A percentile compares a stretch with the other conserved stretches of the same genome.
These are phyloP conservation scores for Sebastes nivosus DNA, from an alignment of 2,797 vertebrate species.

Conservation along the genomic window DNA sequence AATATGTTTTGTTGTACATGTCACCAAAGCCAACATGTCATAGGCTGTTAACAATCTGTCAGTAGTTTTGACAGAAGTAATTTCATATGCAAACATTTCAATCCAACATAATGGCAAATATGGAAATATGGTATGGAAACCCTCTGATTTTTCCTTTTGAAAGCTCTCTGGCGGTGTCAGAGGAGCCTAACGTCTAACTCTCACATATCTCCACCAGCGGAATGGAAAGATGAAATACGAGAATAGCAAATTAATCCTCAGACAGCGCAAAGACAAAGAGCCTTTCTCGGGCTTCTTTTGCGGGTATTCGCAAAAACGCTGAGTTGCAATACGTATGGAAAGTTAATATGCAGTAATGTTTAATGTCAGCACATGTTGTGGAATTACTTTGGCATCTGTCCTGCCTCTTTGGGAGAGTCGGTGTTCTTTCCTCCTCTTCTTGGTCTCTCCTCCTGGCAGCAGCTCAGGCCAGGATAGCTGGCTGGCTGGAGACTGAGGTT, in stretches of 20 bases:
- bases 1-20: slow-evolving; percentile 4
- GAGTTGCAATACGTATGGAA: slow-evolving; percentile 87
- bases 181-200: slow-evolving; percentile 61
- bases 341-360: slow-evolving; percentile 85
- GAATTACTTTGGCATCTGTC: slow-evolving; percentile 86
- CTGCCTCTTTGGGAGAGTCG: slow-evolving; percentile 80
- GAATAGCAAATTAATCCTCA: slow-evolving; percentile 82
- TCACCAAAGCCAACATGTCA: slow-evolving; percentile 23
- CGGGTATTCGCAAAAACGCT: slow-evolving; percentile 76
- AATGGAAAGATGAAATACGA: slow-evolving; percentile 87
- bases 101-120: slow-evolving; percentile 54
- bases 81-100: slow-evolving; percentile 52
- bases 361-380: slow-evolving; percentile 88
- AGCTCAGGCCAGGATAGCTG: slow-evolving; percentile 72
- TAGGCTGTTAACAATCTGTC: slow-evolving; percentile 33
- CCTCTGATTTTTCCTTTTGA: slow-evolving; percentile 48
- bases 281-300: slow-evolving; percentile 80
- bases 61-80: slow-evolving; percentile 41
- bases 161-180: slow-evolving; percentile 50
- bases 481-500: slow-evolving; percentile 71
- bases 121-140: slow-evolving; percentile 73
- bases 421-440: slow-evolving; percentile 75
- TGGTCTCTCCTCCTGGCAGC: slow-evolving; percentile 75
- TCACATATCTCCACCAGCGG: slow-evolving; percentile 75
- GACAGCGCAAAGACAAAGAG: slow-evolving; percentile 85